Conservation (phyloP, 2,797 vertebrate species). For the Allobates femoralis region DNA sequence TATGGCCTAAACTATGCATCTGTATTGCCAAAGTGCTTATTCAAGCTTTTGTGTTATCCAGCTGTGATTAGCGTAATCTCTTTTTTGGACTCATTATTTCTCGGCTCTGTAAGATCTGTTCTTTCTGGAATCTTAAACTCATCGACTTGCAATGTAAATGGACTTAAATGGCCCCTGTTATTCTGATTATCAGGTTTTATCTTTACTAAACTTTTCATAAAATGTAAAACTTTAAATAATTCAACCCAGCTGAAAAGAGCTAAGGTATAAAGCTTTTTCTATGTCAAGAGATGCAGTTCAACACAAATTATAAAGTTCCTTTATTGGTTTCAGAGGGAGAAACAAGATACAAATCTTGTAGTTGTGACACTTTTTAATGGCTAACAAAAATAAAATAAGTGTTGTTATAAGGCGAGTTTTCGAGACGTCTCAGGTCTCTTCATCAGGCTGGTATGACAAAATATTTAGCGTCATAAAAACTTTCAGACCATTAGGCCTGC, state of each 20-base stretch:
- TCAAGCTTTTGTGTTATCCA: constrained; percentile 4
- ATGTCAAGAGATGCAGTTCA: not conserved
- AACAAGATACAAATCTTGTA: too few species aligned
- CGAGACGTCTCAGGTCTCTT: too few species aligned
- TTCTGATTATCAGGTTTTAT: not conserved
- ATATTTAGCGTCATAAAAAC: too few species aligned
- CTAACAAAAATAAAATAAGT: too few species aligned
- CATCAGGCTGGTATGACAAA: too few species aligned
- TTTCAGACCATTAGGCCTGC: too few species aligned
- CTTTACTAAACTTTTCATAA: not conserved
- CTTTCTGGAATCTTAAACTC: not conserved
- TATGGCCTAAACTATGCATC: constrained; percentile 20
- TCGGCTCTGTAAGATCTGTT: not conserved
- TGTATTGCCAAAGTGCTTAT: constrained; percentile 2
- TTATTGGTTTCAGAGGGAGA: too few species aligned
- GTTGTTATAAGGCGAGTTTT: too few species aligned
- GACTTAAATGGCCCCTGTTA: not conserved
- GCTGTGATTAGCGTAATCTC: not conserved
- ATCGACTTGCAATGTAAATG: not conserved
- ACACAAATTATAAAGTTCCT: too few species aligned
- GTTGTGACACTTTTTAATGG: too few species aligned
- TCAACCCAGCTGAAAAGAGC: not conserved
- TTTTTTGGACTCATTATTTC: not conserved
- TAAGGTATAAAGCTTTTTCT: not conserved
- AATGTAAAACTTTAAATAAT: not conserved